Base-by-base conservation (phyloP, 2,797 vertebrate species). In the Sebastes baramenuke region DNA sequence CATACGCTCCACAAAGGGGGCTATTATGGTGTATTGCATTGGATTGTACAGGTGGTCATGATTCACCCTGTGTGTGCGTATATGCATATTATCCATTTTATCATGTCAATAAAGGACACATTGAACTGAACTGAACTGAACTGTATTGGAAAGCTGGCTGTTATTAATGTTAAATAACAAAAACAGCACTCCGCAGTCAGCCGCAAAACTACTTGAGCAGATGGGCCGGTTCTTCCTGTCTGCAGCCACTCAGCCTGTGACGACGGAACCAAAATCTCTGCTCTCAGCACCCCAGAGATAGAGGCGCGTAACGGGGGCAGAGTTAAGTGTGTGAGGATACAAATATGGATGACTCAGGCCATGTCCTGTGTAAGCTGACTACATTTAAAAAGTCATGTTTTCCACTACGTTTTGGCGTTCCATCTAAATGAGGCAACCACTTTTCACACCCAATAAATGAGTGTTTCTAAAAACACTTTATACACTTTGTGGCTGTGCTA, bases 181-280 rank as follows among this genome's bases (percentile, higher is more conserved):
- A 77, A 81, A 56, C 24, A 3, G 71, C 66, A 49, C 60, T 82
- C 55, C 13, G 13, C 32, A 83, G 62, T 82, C 75, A 77, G 67
- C 66, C 73, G 81, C 67, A 64, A 75, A 88, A 93, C 83, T 85
- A 90, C 92, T 96, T 96, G 85, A 95, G 93, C 97, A 97, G 96
- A 97, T 97, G 96, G 94, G 93, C 95, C 38, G 0, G 76, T 94
- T 94, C 92, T 97, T 96, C 95, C 96, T 97, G 96, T 96, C 95
- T 96, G 94, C 95, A 93, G 95, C 94, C 94, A 95, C 95, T 95
- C 95, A 89, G 92, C 91, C 86, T 94, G 95, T 94, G 95, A 96
- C 95, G 95, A 95, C 89, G 91, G 94, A 62, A 89, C 89, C 94
- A 94, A 94, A 96, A 94, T 93, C 94, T 94, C 92, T 95, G 87